phyloP scores from a whole-genome alignment of 2,113 vertebrate species.

The Ranitomeya imitator region DNA sequence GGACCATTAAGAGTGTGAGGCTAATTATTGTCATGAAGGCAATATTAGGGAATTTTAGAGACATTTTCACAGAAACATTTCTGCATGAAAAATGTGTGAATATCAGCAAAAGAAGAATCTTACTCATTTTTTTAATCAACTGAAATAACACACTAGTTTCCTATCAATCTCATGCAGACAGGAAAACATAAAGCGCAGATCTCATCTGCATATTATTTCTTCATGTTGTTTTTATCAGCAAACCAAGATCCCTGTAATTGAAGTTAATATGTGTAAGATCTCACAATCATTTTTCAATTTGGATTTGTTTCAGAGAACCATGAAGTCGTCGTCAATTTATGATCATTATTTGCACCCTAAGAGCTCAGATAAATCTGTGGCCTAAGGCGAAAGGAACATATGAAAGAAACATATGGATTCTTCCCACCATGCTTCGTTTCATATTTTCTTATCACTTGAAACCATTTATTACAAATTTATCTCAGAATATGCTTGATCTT shows the following conservation, averaged over 20 bases:
- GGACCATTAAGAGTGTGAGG: background rate
- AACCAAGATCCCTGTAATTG: background rate
- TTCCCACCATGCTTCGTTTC: background rate
- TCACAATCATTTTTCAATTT: background rate
- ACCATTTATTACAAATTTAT: constrained; percentile 7
- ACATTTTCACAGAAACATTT: background rate
- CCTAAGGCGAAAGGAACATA: constrained; percentile 2
- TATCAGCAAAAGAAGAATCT: no score
- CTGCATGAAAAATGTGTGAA: background rate
- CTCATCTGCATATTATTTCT: background rate
- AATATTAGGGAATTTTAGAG: background rate
- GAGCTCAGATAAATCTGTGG: background rate
- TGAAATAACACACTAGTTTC: background rate
- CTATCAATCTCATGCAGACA: background rate
- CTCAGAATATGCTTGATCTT: background rate
- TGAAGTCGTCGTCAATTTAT: background rate
- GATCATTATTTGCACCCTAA: constrained; percentile 5
- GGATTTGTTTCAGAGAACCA: background rate
- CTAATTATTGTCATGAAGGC: background rate
- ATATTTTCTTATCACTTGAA: background rate
- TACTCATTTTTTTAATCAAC: background rate
- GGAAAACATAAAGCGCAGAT: background rate
- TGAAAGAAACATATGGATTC: constrained; percentile 16
- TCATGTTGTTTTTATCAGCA: background rate
- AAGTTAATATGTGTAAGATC: constrained; percentile 12